phyloP scores from a whole-genome alignment of 2,113 vertebrate species.

The Larimichthys crocea region DNA sequence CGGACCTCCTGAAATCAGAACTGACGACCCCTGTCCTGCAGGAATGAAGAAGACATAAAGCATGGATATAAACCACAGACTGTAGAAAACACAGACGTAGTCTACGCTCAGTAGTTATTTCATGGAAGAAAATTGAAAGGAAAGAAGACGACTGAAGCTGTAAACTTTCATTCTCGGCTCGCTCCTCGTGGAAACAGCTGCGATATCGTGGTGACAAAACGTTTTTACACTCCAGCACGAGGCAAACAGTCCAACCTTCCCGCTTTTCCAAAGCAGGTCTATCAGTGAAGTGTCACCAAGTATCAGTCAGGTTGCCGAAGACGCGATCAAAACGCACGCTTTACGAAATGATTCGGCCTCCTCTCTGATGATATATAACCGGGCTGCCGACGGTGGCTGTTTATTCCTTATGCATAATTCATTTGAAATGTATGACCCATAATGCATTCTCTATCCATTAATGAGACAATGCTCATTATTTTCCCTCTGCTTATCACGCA shows the following conservation, averaged over 20 bases:
- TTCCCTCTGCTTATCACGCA: conserved; percentile 56
- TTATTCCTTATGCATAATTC: conserved; percentile 75
- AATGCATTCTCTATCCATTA: conserved; percentile 69
- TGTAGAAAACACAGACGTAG: no score
- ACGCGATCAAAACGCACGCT: conserved; percentile 56
- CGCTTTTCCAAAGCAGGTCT: background rate
- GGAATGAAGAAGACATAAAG: no score
- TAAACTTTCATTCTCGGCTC: background rate
- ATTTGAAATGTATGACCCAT: conserved; percentile 62
- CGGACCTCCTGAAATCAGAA: no score
- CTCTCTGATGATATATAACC: conserved; percentile 48
- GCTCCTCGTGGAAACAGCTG: background rate
- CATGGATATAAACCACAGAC: no score
- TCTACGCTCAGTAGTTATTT: no score
- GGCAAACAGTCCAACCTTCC: conserved; percentile 13
- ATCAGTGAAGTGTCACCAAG: conserved; percentile 10
- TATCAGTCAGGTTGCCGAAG: conserved; percentile 26
- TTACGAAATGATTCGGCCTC: conserved; percentile 25
- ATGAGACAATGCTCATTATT: conserved; percentile 75
- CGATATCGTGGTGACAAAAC: conserved; percentile 9
- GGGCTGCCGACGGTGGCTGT: conserved; percentile 31
- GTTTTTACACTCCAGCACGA: background rate
- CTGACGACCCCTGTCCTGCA: no score
- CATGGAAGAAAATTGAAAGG: background rate
- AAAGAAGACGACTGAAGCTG: background rate